Evolutionary conservation across 64 coral and sea anemone species (phyloP), one percentile per base, ranked within the genome.

Genomic region (Astreopora myriophthalma): DNA sequence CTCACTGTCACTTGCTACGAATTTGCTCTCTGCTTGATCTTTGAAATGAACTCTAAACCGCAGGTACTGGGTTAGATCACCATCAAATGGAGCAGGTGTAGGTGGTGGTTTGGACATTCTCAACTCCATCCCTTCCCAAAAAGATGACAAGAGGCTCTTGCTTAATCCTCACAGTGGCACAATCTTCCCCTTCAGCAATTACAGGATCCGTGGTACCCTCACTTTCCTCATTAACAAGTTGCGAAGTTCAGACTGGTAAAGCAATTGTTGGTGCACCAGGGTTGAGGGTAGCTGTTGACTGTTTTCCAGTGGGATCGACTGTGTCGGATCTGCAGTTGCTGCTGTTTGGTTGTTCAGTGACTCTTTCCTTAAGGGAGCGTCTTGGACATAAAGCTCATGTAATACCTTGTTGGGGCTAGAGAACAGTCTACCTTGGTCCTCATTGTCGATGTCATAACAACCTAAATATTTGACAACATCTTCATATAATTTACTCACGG

Each of bases 1-100:
- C 71, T 76, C 80, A 67, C 80, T 85, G 13, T 92, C 71, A 35
- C 46, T 75, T 40, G 76, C 48, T 5, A 67, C 74, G 24, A 31
- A 22, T 92, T 72, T 74, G 85, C 82, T 86, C 60, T 92, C 81
- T 22, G 69, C 73, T 67, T 71, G 81, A 34, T 76, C 69, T 75
- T 34, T 76, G 49, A 85, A 85, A 33, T 85, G 75, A 5, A 70
- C 77, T 63, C 69, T 29, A 67, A 85, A 85, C 27, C 38, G 28
- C 23, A 92, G 81, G 69, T 92, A 85, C 26, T 70, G 69, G 32
- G 55, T 26, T 22, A 80, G 70, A 65, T 92, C 79, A 65, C 90
- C 79, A 75, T 74, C 79, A 75, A 85, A 92, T 30, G 90, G 79
- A 31, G 52, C 74, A 26, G 90, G 69, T 55, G 22, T 17, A 29